Evolutionary conservation across 2,888 invertebrate species (phyloP), one percentile per base, ranked within the genome.

Genomic region (Caenorhabditis sp.): DNA sequence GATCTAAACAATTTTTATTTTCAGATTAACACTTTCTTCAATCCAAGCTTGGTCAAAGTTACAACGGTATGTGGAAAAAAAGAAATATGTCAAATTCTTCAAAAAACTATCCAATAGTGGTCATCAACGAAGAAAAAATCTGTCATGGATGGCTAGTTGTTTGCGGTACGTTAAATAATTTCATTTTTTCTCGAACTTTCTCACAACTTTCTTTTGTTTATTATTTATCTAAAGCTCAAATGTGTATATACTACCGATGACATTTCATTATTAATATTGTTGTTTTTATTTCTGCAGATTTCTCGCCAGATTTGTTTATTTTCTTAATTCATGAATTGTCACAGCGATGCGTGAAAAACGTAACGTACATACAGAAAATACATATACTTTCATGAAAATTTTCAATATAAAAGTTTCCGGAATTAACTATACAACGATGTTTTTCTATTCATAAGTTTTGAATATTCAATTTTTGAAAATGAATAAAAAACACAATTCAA

Each of bases 111-210:
- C 65, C 43, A 43, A 43, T 17, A 43, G 17, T 43, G 12, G 17
- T 43, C 25, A 62, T 53, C 20, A 65, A 70, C 49, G 66, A 70
- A 66, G 62, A 65, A 62, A 66, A 71, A 65, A 68, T 72, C 64
- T 67, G 67, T 68, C 72, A 72, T 62, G 73, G 73, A 61, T 73
- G 73, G 73, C 69, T 73, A 59, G 61, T 73, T 57, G 73, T 73
- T 66, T 73, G 73, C 58, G 73, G 73, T 73, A 65, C 59, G 73
- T 73, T 59, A 62, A 27, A 1, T 57, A n/a, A n/a, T 52, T n/a
- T 23, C 52, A 8, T 21, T 52, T 23, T 23, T 23, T 52, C 12
- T 52, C 52, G 21, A 10, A 52, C 21, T 17, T 10, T 14, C 14
- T 14, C 17, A 10, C 3, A 14, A 43, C 14, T 17, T 14, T 43